Conservation (phyloP, 2,797 vertebrate genomes). For the Lerista edwardsae region DNA sequence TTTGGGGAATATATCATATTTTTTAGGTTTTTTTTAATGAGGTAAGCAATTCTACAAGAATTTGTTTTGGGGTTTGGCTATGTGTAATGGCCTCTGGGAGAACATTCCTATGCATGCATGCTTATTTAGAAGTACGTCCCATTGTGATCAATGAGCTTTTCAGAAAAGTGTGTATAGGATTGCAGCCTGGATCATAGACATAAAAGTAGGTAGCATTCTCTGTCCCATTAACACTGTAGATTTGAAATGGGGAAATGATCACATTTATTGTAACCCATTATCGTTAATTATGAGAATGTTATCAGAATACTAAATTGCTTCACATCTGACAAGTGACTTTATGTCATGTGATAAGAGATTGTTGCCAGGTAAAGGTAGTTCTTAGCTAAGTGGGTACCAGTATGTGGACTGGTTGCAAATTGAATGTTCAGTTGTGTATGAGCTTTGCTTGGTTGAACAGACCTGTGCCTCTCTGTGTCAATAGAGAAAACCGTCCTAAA, state of each 20-base stretch:
- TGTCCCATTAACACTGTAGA: too few species aligned
- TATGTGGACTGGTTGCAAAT: background rate
- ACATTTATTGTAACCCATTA: background rate
- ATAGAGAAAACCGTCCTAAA: background rate
- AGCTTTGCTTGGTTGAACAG: background rate
- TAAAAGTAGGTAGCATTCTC: background rate
- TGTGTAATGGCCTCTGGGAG: too few species aligned
- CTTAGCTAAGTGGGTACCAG: background rate
- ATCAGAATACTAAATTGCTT: background rate
- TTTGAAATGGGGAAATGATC: too few species aligned
- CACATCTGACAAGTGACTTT: background rate
- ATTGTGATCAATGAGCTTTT: too few species aligned
- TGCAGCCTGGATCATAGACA: too few species aligned
- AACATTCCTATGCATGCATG: too few species aligned
- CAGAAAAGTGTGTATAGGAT: too few species aligned
- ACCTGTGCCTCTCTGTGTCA: background rate
- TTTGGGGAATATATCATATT: constrained; percentile 12
- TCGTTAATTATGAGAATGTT: background rate
- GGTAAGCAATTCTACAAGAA: background rate
- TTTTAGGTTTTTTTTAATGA: constrained; percentile 18
- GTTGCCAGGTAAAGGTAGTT: background rate
- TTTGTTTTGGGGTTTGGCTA: too few species aligned
- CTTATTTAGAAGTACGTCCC: too few species aligned
- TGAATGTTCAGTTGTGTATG: background rate
- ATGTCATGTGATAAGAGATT: background rate